Conservation (phyloP, 2,888 invertebrate genomes). For the Leptopilina drosophilae region DNA sequence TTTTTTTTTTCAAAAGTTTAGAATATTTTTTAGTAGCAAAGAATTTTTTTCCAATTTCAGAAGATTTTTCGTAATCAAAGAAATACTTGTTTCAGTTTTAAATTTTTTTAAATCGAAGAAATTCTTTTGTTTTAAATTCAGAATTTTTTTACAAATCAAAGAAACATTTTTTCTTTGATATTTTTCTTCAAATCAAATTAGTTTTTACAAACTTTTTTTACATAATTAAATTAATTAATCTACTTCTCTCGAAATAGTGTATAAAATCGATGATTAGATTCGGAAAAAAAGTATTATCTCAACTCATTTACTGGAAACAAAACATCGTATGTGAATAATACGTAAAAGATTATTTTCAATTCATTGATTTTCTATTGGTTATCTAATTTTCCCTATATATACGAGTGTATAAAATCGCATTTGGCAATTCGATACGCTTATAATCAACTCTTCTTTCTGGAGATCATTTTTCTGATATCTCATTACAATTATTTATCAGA, state of each 20-base stretch:
- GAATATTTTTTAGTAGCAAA: no score
- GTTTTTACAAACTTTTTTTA: no score
- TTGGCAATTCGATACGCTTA: constrained; percentile 18
- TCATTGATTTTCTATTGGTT: neutral
- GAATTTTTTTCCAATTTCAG: no score
- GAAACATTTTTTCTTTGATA: no score
- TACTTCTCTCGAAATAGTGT: neutral
- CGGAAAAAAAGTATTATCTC: constrained; percentile 7
- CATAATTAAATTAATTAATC: neutral
- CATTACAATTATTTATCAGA: constrained; percentile 14
- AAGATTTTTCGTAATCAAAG: no score
- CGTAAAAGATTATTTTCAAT: constrained; percentile 1
- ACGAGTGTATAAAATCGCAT: neutral
- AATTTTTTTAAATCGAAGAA: no score
- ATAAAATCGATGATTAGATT: constrained; percentile 7
- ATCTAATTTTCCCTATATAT: neutral
- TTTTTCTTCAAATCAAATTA: no score
- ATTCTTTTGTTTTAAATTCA: no score
- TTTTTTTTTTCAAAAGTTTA: no score
- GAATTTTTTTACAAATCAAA: no score
- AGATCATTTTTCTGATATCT: neutral
- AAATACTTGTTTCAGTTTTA: no score
- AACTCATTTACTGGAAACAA: constrained; percentile 7
- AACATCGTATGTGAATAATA: neutral
- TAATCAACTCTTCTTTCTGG: constrained; percentile 27